Evolutionary conservation across 2,113 vertebrate species (phyloP).

Genomic region (Pseudolaguvia tuberculata): DNA sequence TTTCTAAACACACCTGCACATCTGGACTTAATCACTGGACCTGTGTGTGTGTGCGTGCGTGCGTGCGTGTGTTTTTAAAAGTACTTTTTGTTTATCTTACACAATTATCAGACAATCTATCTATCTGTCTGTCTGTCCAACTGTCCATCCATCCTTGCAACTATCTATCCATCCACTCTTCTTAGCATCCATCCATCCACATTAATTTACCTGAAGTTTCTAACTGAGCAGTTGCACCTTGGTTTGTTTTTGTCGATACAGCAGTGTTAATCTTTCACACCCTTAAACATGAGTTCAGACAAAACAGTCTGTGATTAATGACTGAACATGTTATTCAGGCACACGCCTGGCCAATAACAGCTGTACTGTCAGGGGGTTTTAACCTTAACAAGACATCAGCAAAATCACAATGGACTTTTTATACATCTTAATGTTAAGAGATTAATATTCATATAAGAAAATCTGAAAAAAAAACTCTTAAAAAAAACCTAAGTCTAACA

Average conservation of each 20-base stretch:
- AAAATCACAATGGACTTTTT: not conserved
- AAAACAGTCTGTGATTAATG: too few relatives aligned
- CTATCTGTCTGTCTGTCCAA: not conserved
- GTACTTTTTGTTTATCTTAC: not conserved
- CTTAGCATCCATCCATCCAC: too few relatives aligned
- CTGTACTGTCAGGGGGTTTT: too few relatives aligned
- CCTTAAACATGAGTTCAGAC: too few relatives aligned
- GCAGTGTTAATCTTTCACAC: too few relatives aligned
- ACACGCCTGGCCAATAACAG: too few relatives aligned
- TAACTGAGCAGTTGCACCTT: too few relatives aligned
- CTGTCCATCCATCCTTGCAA: not conserved
- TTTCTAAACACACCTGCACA: conserved; percentile 30
- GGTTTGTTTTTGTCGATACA: too few relatives aligned
- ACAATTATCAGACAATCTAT: not conserved
- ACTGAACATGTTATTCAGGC: too few relatives aligned
- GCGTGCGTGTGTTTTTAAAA: not conserved
- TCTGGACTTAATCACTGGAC: conserved; percentile 22
- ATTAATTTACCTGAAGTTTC: too few relatives aligned
- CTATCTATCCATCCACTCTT: not conserved
- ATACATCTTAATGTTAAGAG: not conserved
- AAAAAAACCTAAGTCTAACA: not conserved
- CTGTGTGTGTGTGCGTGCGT: not conserved
- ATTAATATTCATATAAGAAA: not conserved
- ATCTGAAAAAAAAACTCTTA: not conserved
- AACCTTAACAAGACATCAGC: not conserved